Evolutionary conservation across 2,888 invertebrate species (phyloP).

Genomic region (Agrochola lota): DNA sequence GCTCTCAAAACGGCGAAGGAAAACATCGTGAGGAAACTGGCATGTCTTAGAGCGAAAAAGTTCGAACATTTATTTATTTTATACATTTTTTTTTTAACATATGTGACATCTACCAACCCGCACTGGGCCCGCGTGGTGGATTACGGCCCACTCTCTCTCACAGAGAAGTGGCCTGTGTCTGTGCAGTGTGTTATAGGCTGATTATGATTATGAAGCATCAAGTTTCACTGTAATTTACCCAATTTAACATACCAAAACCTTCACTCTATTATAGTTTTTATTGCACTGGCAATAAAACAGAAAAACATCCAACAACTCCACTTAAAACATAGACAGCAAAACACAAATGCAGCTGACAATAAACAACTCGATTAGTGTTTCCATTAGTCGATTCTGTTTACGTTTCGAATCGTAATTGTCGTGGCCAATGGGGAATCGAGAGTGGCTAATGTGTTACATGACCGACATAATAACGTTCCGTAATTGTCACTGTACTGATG

Average conservation of each 20-base stretch:
- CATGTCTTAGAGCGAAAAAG: too few relatives aligned
- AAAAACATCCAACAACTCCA: background rate
- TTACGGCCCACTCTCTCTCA: too few relatives aligned
- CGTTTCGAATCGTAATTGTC: constrained; percentile 54
- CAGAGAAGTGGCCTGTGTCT: too few relatives aligned
- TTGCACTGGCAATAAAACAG: background rate
- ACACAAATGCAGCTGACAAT: constrained; percentile 26
- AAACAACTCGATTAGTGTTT: constrained; percentile 56
- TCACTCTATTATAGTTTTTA: background rate
- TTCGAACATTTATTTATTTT: too few relatives aligned
- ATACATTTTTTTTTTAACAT: too few relatives aligned
- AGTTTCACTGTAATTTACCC: too few relatives aligned
- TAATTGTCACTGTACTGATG: constrained; percentile 55
- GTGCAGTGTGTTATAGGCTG: too few relatives aligned
- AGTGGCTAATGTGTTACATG: constrained; percentile 61
- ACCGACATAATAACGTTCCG: constrained; percentile 56
- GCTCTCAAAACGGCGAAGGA: too few relatives aligned
- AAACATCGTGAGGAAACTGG: too few relatives aligned
- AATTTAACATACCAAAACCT: background rate
- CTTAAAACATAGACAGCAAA: constrained; percentile 30
- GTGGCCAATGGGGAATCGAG: constrained; percentile 53
- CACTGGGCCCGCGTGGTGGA: too few relatives aligned
- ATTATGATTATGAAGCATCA: too few relatives aligned
- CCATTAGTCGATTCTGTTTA: constrained; percentile 62
- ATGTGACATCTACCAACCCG: too few relatives aligned